Evolutionary conservation across 1,140 invertebrate genomes (phyloP).

Genomic region (Drosophila sturtevanti): DNA sequence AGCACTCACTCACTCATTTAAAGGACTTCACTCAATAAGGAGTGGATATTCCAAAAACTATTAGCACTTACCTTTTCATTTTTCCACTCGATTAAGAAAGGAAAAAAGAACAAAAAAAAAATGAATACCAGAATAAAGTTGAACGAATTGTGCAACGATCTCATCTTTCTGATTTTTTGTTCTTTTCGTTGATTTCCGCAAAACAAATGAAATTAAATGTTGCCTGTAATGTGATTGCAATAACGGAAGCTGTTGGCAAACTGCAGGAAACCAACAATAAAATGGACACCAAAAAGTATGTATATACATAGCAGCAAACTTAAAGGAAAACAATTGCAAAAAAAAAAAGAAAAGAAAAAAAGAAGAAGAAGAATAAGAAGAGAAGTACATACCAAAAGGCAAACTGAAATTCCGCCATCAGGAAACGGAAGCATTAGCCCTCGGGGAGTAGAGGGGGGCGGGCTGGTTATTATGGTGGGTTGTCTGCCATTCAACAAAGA

Average conservation of each 20-base stretch:
- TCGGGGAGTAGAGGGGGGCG: neutral
- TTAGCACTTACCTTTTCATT: constrained; percentile 17
- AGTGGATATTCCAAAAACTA: neutral
- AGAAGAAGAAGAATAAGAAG: neutral
- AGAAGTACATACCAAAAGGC: neutral
- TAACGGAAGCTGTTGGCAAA: constrained; percentile 65
- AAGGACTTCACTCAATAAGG: neutral
- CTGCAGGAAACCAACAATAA: constrained; percentile 70
- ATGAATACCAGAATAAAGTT: constrained; percentile 16
- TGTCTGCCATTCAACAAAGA: no score
- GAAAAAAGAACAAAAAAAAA: constrained; percentile 16
- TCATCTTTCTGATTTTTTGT: constrained; percentile 5
- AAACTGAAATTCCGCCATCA: constrained; percentile 29
- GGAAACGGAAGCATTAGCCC: constrained; percentile 66
- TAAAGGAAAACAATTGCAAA: neutral
- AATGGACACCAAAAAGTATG: constrained; percentile 47
- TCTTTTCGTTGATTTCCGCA: constrained; percentile 67
- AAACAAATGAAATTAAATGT: constrained; percentile 76
- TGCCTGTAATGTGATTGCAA: constrained; percentile 76
- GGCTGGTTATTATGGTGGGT: no score
- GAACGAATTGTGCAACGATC: neutral
- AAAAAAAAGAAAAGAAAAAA: no score
- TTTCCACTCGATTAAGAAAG: constrained; percentile 56
- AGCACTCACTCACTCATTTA: neutral
- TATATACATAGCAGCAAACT: constrained; percentile 2